Conservation (phyloP, 64 coral and sea anemone genomes). For the Stylophora pistillata region DNA sequence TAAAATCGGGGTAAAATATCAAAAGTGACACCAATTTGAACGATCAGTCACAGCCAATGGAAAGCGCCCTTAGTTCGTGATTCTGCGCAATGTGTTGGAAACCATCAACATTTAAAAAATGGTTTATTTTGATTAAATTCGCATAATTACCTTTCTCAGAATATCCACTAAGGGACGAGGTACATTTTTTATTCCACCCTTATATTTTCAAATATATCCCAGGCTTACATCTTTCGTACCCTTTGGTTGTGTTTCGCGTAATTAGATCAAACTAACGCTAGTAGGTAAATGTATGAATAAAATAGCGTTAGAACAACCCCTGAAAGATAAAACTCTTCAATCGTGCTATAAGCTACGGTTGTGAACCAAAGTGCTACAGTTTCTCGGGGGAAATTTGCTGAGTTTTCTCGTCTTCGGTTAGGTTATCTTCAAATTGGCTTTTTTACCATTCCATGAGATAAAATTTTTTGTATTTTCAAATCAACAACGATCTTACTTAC, state of each 20-base stretch:
- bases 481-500: constrained; percentile 22
- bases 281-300: constrained; percentile 7
- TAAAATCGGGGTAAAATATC: no score
- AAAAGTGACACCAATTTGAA: no score
- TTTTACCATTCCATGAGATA: background rate
- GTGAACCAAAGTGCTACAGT: background rate
- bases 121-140: no score
- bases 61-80: no score
- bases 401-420: background rate
- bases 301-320: background rate
- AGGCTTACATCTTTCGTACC: no score
- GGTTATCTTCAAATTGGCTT: background rate
- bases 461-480: background rate
- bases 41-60: no score
- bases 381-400: background rate
- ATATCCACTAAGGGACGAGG: no score
- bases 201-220: no score
- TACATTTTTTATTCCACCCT: no score
- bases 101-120: no score
- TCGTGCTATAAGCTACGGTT: background rate
- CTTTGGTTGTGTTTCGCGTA: background rate
- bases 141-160: no score
- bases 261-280: constrained; percentile 10
- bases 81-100: no score
- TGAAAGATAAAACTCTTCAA: background rate